These are phyloP conservation scores for Tringa solitaria DNA, from an alignment of 2,113 vertebrate species.

Conservation along the genomic window DNA sequence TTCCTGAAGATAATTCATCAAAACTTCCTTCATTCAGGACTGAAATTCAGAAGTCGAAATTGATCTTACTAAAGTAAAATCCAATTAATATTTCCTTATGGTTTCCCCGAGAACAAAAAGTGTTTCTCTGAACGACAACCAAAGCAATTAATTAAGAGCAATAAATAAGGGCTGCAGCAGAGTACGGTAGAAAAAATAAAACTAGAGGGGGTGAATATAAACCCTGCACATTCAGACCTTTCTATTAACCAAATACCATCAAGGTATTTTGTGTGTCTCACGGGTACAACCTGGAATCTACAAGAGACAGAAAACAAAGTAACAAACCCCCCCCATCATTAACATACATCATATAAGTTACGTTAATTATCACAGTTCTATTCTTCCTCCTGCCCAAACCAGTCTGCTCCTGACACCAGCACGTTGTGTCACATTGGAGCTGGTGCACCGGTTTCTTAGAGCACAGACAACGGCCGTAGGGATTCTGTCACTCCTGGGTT, in stretches of 20 bases:
- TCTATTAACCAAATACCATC: neutral
- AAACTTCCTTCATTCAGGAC: neutral
- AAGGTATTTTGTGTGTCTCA: neutral
- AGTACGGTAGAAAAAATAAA: neutral
- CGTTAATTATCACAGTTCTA: neutral
- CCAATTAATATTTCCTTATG: neutral
- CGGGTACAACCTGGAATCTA: neutral
- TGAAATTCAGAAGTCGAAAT: neutral
- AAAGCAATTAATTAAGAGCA: neutral
- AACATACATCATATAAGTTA: neutral
- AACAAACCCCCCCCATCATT: neutral
- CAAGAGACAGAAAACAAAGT: neutral
- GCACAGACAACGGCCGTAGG: neutral
- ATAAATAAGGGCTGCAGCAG: neutral
- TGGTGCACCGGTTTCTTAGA: accelerated
- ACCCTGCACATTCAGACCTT: neutral
- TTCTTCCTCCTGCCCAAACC: neutral
- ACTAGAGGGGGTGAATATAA: neutral
- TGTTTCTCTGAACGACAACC: neutral
- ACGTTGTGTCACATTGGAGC: neutral
- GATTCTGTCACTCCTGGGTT: neutral
- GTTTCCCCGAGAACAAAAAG: neutral
- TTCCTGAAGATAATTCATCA: neutral
- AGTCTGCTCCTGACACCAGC: neutral
- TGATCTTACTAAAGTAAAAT: neutral